These are phyloP conservation scores for Leucoma salicis DNA, from an alignment of 2,888 invertebrate species.

Conservation along the genomic window DNA sequence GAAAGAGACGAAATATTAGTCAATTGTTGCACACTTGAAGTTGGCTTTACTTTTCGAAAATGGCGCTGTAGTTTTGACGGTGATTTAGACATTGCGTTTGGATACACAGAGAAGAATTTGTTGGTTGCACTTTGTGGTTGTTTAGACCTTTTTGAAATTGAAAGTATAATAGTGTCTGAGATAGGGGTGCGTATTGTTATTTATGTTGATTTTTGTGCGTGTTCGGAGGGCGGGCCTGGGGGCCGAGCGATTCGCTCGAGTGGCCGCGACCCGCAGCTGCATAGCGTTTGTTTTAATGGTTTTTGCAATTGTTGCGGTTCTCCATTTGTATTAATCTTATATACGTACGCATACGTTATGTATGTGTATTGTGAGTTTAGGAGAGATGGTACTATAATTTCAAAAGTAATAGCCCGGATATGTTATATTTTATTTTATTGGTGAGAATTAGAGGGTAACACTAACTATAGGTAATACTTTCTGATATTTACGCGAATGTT, in stretches of 20 bases:
- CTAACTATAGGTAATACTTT: too few species aligned
- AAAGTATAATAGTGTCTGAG: constrained; percentile 66
- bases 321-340: constrained; percentile 56
- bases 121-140: constrained; percentile 17
- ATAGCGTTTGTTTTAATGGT: constrained; percentile 76
- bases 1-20: constrained; percentile 81
- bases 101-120: constrained; percentile 26
- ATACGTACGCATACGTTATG: constrained; percentile 49
- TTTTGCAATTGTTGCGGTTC: constrained; percentile 63
- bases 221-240: constrained; percentile 68
- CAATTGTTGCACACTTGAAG: constrained; percentile 79
- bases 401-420: too few species aligned
- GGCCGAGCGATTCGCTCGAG: constrained; percentile 71
- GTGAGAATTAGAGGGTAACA: too few species aligned
- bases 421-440: too few species aligned
- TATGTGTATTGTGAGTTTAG: constrained; percentile 49
- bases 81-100: constrained; percentile 32
- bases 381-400: constrained; percentile 60
- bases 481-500: too few species aligned
- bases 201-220: constrained; percentile 80
- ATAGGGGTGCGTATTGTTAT: constrained; percentile 82
- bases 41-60: constrained; percentile 30
- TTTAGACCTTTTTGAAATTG: constrained; percentile 33
- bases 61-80: constrained; percentile 5
- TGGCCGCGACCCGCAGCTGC: constrained; percentile 71